phyloP scores from a whole-genome alignment of 2,797 vertebrate species.

The Brotula barbata region DNA sequence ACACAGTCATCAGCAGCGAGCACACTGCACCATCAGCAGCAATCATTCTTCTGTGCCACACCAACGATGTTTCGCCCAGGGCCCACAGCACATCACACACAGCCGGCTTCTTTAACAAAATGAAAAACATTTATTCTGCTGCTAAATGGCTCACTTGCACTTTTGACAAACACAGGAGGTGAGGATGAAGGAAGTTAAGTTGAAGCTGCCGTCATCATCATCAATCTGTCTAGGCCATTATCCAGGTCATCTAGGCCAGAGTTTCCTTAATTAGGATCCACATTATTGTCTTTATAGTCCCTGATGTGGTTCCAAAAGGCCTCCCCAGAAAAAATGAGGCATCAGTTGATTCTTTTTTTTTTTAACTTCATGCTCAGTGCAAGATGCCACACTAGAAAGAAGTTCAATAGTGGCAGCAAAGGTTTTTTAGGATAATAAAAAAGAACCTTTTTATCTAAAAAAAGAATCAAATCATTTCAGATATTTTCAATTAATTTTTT shows the following conservation, averaged over 20 bases:
- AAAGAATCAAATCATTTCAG: too few species aligned
- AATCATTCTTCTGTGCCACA: slow-evolving; percentile 45
- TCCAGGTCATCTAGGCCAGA: not conserved
- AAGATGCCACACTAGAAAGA: too few species aligned
- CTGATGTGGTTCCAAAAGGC: not conserved
- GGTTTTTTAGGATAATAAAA: too few species aligned
- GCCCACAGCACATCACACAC: slow-evolving; percentile 33
- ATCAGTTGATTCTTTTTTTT: too few species aligned
- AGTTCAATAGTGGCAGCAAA: too few species aligned
- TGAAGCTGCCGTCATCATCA: not conserved
- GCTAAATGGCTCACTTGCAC: slow-evolving; percentile 27
- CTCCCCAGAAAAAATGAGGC: too few species aligned
- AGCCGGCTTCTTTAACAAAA: slow-evolving; percentile 38
- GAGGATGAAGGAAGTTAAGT: slow-evolving; percentile 3
- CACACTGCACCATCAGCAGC: slow-evolving; percentile 56
- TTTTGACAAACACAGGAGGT: slow-evolving; percentile 14
- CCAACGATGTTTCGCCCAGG: slow-evolving; percentile 37
- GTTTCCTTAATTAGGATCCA: not conserved
- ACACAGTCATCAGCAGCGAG: slow-evolving; percentile 58
- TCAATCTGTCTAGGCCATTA: too few species aligned
- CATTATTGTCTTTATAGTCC: not conserved
- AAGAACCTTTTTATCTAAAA: too few species aligned
- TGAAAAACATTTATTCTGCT: slow-evolving; percentile 58
- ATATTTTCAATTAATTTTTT: too few species aligned
- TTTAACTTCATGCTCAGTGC: too few species aligned